Base-by-base conservation (phyloP, 2,888 invertebrate genomes). In the Drosophila suboccidentalis region DNA sequence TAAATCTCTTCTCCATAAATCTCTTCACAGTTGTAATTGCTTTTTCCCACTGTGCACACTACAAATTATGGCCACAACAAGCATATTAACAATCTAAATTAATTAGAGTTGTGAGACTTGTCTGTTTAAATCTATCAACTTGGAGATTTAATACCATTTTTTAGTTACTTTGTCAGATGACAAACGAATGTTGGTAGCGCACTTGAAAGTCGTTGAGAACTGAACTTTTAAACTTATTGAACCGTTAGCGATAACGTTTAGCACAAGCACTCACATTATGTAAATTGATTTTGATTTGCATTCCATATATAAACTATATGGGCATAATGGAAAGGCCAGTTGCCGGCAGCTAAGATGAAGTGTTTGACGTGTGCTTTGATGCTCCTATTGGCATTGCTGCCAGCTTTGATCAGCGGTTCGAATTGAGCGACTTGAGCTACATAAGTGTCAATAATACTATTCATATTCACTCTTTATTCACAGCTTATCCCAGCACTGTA, bases 401-500 rank as follows among this genome's bases (percentile, higher is more conserved):
- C 89, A 58, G 62, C 46, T 26, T 51, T 84, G 49, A 79, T 85
- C 50, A 61, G 49, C 66, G 89, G 84, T 85, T 58, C 73, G 74
- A 43, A 3, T 58, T 69, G 11, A 11, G 26, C 17, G 32, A 19
- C 38, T 38, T 59, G 9, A 39, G 17, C 32, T 49, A 44, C 55
- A 58, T 72, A 51, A 22, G 51, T 54, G 41, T 53, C 76, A 68
- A 66, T 76, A 57, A 49, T 65, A 53, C 34, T 17, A 10, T 1
- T 22, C 10, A 34, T 22, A 44, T 3, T n/a, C 22, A 22, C n/a
- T 50, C 51, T 64, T 3, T n/a, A 68, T 66, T 69, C 63, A 26
- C 72, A 84, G 84, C 89, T 26, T 55, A 50, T 17, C 83, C 83
- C 59, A 11, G 80, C 47, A 81, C 87, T 4, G 89, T 85, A 49